Percentiles rank a stretch among this genome's conserved stretches.
phyloP scores from a whole-genome alignment of 2,113 vertebrate genomes.

The Amazona guildingii region DNA sequence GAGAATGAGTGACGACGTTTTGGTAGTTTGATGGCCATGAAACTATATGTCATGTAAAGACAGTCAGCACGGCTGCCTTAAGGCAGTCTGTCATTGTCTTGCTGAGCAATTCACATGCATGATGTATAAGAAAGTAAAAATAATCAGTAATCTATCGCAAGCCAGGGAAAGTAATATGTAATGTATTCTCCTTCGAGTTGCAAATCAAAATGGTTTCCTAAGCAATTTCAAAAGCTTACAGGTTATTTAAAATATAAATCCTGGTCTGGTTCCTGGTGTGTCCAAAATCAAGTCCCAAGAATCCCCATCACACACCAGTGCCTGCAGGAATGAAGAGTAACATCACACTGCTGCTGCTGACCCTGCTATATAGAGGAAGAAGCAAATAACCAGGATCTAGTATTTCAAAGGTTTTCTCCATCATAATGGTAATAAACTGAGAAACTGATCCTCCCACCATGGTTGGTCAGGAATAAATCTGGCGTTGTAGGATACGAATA shows the following conservation, averaged over 20 bases:
- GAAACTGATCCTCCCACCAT: neutral
- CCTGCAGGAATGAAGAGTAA: neutral
- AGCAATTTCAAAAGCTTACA: neutral
- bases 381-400: no score
- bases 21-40: neutral
- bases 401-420: neutral
- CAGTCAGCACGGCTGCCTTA: rapidly evolving
- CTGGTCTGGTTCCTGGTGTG: neutral
- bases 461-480: neutral
- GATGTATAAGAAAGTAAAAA: neutral
- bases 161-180: neutral
- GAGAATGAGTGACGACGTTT: neutral
- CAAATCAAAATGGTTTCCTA: neutral
- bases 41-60: neutral
- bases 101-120: neutral
- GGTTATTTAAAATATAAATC: neutral
- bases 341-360: no score
- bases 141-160: neutral
- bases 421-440: neutral
- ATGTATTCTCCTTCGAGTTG: neutral
- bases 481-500: rapidly evolving
- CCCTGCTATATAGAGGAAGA: neutral
- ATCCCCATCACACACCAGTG: neutral
- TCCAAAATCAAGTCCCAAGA: neutral
- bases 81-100: neutral